Evolutionary conservation across 2,888 invertebrate species (phyloP).

Genomic region (Deilephila elpenor): DNA sequence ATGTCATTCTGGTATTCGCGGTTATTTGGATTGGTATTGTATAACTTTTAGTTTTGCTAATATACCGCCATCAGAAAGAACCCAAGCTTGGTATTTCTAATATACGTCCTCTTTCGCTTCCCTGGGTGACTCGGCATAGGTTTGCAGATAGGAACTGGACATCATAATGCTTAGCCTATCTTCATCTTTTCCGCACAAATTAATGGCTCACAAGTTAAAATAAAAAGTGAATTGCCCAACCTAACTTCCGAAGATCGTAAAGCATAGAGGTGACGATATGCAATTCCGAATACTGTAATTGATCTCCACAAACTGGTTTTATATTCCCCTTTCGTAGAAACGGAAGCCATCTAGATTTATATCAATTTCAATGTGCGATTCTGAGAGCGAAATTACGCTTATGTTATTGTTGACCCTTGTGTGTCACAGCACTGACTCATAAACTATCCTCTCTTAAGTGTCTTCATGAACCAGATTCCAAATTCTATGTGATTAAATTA

Average conservation of each 20-base stretch:
- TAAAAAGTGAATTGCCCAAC: too few species aligned
- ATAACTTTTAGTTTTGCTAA: not conserved
- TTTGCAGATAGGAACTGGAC: too few species aligned
- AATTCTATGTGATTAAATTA: not conserved
- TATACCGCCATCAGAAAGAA: too few species aligned
- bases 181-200: too few species aligned
- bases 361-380: not conserved
- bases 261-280: not conserved
- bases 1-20: not conserved
- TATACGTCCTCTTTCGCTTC: too few species aligned
- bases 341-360: not conserved
- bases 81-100: too few species aligned
- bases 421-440: not conserved
- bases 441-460: not conserved
- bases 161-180: too few species aligned
- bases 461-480: not conserved
- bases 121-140: too few species aligned
- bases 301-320: not conserved
- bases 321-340: not conserved
- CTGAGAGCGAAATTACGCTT: constrained; percentile 3
- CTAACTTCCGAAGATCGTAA: not conserved
- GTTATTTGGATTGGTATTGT: not conserved
- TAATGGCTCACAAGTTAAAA: too few species aligned
- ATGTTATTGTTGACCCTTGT: constrained; percentile 1
- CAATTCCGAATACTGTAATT: not conserved